These are phyloP conservation scores for Triplophysa rosa DNA, from an alignment of 2,113 vertebrate genomes.

Conservation along the genomic window DNA sequence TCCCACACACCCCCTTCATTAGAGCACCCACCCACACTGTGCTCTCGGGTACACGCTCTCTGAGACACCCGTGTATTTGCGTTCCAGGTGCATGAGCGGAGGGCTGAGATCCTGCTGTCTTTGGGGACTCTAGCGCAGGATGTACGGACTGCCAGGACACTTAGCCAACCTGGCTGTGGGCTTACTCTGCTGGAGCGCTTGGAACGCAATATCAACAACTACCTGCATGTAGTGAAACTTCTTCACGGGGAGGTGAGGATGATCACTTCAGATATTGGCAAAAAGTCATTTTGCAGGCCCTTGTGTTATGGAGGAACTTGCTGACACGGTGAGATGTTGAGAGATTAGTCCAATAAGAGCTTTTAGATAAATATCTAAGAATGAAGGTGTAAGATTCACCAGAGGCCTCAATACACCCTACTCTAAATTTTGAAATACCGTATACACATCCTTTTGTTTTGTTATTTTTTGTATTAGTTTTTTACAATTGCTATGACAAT, in stretches of 20 bases:
- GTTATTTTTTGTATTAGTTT: no score
- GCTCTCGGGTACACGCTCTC: neutral
- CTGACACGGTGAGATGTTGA: neutral
- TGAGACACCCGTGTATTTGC: conserved; percentile 29
- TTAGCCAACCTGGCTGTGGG: conserved; percentile 56
- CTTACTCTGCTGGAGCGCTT: conserved; percentile 59
- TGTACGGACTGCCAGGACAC: conserved; percentile 53
- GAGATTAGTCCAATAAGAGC: neutral
- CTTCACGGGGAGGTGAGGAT: conserved; percentile 60
- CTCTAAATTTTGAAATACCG: no score
- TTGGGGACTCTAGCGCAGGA: conserved; percentile 60
- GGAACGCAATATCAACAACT: conserved; percentile 68
- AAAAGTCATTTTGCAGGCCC: neutral
- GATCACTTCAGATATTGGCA: conserved; percentile 34
- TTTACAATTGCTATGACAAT: no score
- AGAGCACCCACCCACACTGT: conserved; percentile 21
- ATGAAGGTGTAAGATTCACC: neutral
- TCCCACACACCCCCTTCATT: conserved; percentile 28
- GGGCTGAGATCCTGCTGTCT: conserved; percentile 65
- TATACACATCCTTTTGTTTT: no score
- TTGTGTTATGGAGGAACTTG: neutral
- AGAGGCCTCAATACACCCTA: neutral
- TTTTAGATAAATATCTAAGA: neutral
- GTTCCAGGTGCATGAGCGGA: conserved; percentile 63
- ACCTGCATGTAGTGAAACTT: conserved; percentile 64